Base-by-base conservation (phyloP, 2,888 invertebrate species). In the Trachelus iudaicus region DNA sequence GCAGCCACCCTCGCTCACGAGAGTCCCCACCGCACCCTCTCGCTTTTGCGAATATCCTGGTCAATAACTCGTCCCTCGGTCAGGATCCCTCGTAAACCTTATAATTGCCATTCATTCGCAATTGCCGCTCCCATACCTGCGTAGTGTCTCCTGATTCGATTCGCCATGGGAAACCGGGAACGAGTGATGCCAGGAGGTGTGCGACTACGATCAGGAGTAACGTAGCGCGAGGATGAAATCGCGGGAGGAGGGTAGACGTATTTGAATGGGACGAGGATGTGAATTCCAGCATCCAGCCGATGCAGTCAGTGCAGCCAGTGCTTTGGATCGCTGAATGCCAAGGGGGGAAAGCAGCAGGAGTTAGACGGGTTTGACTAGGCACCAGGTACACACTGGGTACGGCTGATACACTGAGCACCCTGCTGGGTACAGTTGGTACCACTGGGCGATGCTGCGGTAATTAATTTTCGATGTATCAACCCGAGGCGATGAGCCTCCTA, bases 391-490 rank as follows among this genome's bases (percentile, higher is more conserved):
- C 40, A 35, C 12, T 35, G 35, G 12, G 35, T 35, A 35, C 35
- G 3, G 11, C 13, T 13, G 37, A 13, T 37, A 13, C 40, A 15
- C 15, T 23, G 23, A 23, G 56, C 23, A 56, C 2, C 56, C 23
- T 23, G 56, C 9, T 56, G 23, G 23, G 2, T 56, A 9, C 56
- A 56, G 56, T 56, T 23, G 23, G 56, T 9, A 56, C 56, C 23
- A 9, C 2, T 56, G 77, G 80, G 79, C 81, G 83, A 81, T 77
- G 80, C 82, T 76, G 83, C 80, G 83, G 83, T 85, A 85, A 85
- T 85, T 83, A 85, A 85, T 85, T 85, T 84, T 83, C 82, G 82
- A 83, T 80, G 80, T 84, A 84, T 83, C 83, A 83, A 83, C 82
- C 81, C 80, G 79, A 79, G 79, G 80, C 80, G 81, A 78, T 83